Percentiles rank a stretch among this genome's conserved stretches.
phyloP scores from a whole-genome alignment of 2,888 invertebrate genomes.

The Drosophila eohydei region DNA sequence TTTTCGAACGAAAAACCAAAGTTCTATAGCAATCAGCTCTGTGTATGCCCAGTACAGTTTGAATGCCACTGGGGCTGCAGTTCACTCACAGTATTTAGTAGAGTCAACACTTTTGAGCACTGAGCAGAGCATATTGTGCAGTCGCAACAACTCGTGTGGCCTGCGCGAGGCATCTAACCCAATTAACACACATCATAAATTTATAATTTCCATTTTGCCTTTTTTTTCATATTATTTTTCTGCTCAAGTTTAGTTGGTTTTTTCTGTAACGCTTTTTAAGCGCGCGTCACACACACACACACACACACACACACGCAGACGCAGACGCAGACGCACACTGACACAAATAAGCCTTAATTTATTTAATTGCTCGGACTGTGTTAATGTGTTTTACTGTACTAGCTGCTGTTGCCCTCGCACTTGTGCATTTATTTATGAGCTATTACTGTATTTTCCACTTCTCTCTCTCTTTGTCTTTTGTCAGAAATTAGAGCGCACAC shows the following conservation, averaged over 20 bases:
- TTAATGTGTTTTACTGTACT: slow-evolving; percentile 34
- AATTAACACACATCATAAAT: slow-evolving; percentile 77
- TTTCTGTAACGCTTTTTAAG: slow-evolving; percentile 60
- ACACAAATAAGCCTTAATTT: slow-evolving; percentile 76
- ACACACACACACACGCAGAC: slow-evolving; percentile 13
- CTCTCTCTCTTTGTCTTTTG: not conserved
- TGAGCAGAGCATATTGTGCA: not conserved
- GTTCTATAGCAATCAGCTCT: not conserved
- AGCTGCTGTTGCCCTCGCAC: slow-evolving; percentile 33
- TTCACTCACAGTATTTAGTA: not conserved
- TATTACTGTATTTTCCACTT: slow-evolving; percentile 17
- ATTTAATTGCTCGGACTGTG: slow-evolving; percentile 74
- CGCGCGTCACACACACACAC: slow-evolving; percentile 26
- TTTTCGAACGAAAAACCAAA: not conserved
- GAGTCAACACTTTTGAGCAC: not conserved
- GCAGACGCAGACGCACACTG: slow-evolving; percentile 23
- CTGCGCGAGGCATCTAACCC: slow-evolving; percentile 55
- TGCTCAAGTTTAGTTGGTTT: slow-evolving; percentile 9
- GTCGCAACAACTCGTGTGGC: slow-evolving; percentile 3
- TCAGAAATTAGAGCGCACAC: slow-evolving; percentile 65
- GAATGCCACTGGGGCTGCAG: not conserved
- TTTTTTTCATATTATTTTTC: slow-evolving; percentile 26
- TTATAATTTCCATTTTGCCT: slow-evolving; percentile 39
- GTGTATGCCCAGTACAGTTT: not conserved
- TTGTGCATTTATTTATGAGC: slow-evolving; percentile 44